Base-by-base conservation (phyloP, 1,140 invertebrate genomes). In the Drosophila aff. region DNA sequence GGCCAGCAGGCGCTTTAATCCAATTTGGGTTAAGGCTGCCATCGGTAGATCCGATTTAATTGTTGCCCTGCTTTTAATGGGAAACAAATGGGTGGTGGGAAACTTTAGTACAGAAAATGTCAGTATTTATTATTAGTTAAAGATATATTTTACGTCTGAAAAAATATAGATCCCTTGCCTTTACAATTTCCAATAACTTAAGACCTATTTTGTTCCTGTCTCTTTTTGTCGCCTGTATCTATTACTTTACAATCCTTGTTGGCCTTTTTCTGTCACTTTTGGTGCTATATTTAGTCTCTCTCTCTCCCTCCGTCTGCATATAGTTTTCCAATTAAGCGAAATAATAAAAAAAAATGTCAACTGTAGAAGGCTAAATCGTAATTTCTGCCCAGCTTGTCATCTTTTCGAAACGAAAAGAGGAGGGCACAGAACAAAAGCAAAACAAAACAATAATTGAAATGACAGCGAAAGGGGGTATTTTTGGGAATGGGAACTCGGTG, bases 281-380 rank as follows among this genome's bases (percentile, higher is more conserved):
- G 28, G 5, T 66, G 79, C 50, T 50, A 57, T 26, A 78, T 64
- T 71, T 61, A 18, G 15, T 72, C 60, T 46, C 72, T 77, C 6
- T 52, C 26, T 47, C 15, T 57, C 21, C 53, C 31, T 43, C 62
- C 65, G 63, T 46, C 77, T 81, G 64, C 61, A 67, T 74, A 81
- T 89, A 87, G 84, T 81, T 89, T 89, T 83, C 79, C 83, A 85
- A 81, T 87, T 87, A 89, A 53, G 67, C 58, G 47, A 71, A 67
- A 82, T 73, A 86, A 73, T 44, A 50, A 66, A 40, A 47, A 62
- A 63, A 50, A 31, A 46, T 50, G 43, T 53, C 65, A 64, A 43
- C 78, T 50, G 53, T 46, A 47, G 58, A 53, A 41, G 49, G 59
- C 31, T 67, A 71, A 73, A 77, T 66, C 52, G 62, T 43, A 57